Evolutionary conservation across 2,888 invertebrate species (phyloP).

Genomic region (Colostygia pectinataria): DNA sequence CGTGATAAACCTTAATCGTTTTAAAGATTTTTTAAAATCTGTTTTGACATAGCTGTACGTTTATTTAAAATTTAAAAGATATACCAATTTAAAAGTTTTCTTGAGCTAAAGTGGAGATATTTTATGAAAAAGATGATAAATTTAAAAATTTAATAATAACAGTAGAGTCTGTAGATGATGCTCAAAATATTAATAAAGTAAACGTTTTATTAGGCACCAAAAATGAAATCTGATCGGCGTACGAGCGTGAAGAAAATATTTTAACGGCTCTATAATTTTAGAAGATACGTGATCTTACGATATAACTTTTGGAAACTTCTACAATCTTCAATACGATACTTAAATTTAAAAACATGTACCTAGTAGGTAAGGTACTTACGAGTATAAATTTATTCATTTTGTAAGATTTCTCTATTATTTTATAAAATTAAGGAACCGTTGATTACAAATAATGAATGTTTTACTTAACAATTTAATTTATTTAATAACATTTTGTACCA

Average conservation of each 20-base stretch:
- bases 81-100: too few species aligned
- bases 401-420: not conserved
- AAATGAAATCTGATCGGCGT: conserved; percentile 31
- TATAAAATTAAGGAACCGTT: too few species aligned
- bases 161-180: conserved; percentile 17
- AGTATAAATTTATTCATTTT: not conserved
- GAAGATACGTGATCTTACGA: conserved; percentile 31
- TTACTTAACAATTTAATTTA: too few species aligned
- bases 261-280: conserved; percentile 33
- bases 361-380: not conserved
- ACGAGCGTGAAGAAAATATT: conserved; percentile 34
- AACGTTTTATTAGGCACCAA: conserved; percentile 29
- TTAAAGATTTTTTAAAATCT: too few species aligned
- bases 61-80: too few species aligned
- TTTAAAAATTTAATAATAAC: conserved; percentile 17
- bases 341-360: conserved; percentile 3
- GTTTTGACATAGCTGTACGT: too few species aligned
- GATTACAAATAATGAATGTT: too few species aligned
- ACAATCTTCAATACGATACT: conserved; percentile 8
- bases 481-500: too few species aligned
- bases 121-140: conserved; percentile 16
- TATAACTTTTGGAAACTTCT: conserved; percentile 28
- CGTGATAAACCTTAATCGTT: too few species aligned
- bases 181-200: conserved; percentile 32
- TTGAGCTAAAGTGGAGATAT: not conserved